phyloP scores from a whole-genome alignment of 2,113 vertebrate species.

The Colinus virginianus region DNA sequence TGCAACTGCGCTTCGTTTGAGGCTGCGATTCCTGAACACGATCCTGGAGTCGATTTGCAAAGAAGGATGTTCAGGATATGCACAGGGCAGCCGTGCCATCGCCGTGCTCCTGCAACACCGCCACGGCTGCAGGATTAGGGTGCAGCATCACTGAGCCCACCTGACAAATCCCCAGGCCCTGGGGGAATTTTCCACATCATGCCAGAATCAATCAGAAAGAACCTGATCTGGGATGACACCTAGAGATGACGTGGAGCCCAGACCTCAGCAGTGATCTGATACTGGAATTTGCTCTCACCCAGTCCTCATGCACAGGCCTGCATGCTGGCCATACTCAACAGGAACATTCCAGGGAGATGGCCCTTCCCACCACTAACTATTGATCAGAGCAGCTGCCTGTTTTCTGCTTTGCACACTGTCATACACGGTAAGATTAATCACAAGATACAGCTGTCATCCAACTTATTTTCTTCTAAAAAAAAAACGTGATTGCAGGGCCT shows the following conservation, averaged over 20 bases:
- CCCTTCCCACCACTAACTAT: background rate
- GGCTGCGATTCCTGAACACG: background rate
- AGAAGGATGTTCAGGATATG: slow-evolving; percentile 1
- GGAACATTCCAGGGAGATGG: background rate
- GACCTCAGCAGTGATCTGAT: background rate
- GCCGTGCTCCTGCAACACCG: background rate
- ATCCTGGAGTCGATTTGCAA: background rate
- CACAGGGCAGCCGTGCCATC: background rate
- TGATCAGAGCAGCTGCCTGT: background rate
- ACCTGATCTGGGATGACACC: background rate
- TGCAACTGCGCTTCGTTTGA: slow-evolving; percentile 32
- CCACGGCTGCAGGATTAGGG: background rate
- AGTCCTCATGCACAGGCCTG: background rate
- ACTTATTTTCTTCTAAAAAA: background rate
- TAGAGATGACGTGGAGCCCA: background rate
- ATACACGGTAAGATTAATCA: background rate
- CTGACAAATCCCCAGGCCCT: background rate
- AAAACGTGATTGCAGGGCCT: background rate
- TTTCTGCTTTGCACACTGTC: background rate
- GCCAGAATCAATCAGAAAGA: background rate
- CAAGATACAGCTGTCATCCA: background rate
- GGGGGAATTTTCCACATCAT: background rate
- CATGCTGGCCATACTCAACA: rapidly evolving
- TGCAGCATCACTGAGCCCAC: background rate
- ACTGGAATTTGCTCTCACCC: rapidly evolving